Base-by-base conservation (phyloP, 2,888 invertebrate genomes). In the Eilema sororculum region DNA sequence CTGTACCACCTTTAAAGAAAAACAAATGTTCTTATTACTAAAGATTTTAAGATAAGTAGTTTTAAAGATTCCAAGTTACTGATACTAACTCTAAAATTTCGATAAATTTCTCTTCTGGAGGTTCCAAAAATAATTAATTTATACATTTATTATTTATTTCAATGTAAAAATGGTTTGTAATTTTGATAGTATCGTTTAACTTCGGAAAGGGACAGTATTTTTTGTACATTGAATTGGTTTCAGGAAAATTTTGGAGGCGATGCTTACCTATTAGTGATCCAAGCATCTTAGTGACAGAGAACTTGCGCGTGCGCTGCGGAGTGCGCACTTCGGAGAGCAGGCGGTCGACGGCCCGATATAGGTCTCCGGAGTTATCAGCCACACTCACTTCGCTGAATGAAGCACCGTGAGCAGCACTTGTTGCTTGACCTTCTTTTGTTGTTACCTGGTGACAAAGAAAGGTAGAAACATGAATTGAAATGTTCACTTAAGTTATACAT, bases 351-450 rank as follows among this genome's bases (percentile, higher is more conserved):
- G 97, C 97, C 64, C 97, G 96, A 90, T 97, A 97, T 62, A 98
- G 96, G 81, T 97, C 96, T 22, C 97, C 96, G 30, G 97, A 97
- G 91, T 97, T 97, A 89, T 98, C 97, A 0, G 97, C 97, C 10
- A 97, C 97, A 28, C 97, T 97, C n/a, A 97, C 97, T 91, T 98
- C 98, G 91, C 97, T 96, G 92, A 98, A 98, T 65, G 97, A 97
- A 78, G 97, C 97, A 25, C 97, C 96, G 87, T 96, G 96, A 71
- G 97, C 96, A 58, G 96, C 95, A 59, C 97, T 97, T 56, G 97
- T 88, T 37, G 96, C 95, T 81, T 97, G 96, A 24, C 97, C 98
- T 87, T 97, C 97, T 70, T 96, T 96, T 86, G 97, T 97, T 61
- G 97, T 96, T 71, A 97, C 97, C 97, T 97, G 96, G 0, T 72